phyloP scores from a whole-genome alignment of 2,113 vertebrate species.

The Vireo altiloquus region DNA sequence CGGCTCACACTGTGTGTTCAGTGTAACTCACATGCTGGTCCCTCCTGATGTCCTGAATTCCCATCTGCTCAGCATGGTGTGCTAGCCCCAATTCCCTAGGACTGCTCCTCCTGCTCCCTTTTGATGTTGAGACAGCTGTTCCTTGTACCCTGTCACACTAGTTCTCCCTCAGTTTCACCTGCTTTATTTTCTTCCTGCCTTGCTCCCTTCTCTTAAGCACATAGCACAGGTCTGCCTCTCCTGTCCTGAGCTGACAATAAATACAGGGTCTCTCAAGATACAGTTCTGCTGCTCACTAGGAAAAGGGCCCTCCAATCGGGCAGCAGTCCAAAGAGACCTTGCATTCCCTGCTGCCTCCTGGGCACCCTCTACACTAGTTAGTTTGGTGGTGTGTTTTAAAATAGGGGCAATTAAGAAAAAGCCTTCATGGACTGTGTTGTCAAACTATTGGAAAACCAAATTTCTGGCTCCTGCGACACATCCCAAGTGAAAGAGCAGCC shows the following conservation, averaged over 20 bases:
- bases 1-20: neutral
- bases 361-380: neutral
- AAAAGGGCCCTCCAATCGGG: neutral
- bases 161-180: neutral
- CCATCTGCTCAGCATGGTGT: slow-evolving; percentile 22
- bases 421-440: neutral
- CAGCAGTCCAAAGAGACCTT: neutral
- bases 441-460: slow-evolving; percentile 35
- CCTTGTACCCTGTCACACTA: neutral
- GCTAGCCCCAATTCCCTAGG: neutral
- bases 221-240: neutral
- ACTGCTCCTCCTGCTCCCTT: neutral
- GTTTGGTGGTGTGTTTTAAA: neutral
- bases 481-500: neutral
- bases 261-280: neutral
- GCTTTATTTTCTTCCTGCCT: neutral
- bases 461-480: neutral
- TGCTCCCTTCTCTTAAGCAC: neutral
- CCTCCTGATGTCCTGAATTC: slow-evolving; percentile 14
- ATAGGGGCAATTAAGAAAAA: neutral
- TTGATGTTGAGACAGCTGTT: slow-evolving; percentile 44
- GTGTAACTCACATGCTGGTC: neutral
- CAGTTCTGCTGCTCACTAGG: neutral
- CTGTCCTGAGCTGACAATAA: neutral
- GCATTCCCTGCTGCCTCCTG: neutral